These are phyloP conservation scores for Latrodectus hesperus DNA, from an alignment of 2,888 invertebrate species.

Conservation along the genomic window DNA sequence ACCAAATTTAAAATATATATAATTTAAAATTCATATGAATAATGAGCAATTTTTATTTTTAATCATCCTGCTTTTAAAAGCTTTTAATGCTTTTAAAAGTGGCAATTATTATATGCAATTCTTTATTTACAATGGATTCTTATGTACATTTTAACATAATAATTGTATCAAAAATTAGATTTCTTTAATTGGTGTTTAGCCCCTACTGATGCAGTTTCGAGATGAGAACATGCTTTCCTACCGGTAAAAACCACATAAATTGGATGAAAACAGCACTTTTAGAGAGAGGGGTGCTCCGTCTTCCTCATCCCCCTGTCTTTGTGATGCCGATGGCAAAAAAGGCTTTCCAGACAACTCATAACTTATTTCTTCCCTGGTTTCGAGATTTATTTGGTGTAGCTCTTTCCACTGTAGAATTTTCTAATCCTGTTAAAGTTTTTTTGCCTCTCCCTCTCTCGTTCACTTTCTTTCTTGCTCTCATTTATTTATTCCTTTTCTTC, in stretches of 20 bases:
- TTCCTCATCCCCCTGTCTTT: constrained; percentile 34
- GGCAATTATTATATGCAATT: too few relatives aligned
- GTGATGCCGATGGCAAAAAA: constrained; percentile 43
- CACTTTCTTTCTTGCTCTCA: constrained; percentile 1
- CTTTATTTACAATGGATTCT: too few relatives aligned
- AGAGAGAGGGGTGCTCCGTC: constrained; percentile 6
- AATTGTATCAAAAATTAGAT: constrained; percentile 4
- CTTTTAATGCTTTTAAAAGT: too few relatives aligned
- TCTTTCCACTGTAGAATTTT: constrained; percentile 52
- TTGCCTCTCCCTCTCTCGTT: neutral
- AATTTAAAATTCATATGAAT: too few relatives aligned
- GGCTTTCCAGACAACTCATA: constrained; percentile 29
- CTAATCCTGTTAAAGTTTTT: constrained; percentile 60
- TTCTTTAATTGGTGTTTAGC: constrained; percentile 7
- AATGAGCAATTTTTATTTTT: too few relatives aligned
- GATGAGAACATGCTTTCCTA: constrained; percentile 13
- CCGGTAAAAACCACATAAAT: constrained; percentile 50
- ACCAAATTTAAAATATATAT: too few relatives aligned
- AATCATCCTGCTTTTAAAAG: too few relatives aligned
- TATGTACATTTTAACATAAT: too few relatives aligned
- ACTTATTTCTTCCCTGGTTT: constrained; percentile 19
- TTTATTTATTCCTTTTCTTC: constrained; percentile 10
- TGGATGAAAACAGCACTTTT: constrained; percentile 50
- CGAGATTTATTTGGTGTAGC: constrained; percentile 64
- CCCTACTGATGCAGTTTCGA: neutral